These are phyloP conservation scores for Calephelis virginiensis DNA, from an alignment of 1,140 invertebrate species.

Conservation along the genomic window DNA sequence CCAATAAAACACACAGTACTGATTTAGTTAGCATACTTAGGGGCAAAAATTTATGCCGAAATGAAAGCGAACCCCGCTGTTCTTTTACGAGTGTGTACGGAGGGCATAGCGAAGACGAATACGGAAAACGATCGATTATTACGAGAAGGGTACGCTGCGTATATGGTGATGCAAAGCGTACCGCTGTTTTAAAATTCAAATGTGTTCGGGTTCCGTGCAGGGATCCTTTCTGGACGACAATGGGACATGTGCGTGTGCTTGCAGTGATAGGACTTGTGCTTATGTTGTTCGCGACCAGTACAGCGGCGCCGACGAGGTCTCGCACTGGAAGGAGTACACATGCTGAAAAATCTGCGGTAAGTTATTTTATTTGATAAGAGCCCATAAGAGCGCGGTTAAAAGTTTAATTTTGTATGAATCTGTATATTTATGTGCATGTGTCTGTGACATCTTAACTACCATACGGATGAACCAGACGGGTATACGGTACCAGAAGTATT, in stretches of 20 bases:
- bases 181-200: constrained; percentile 66
- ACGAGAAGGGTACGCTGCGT: constrained; percentile 48
- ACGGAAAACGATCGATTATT: constrained; percentile 61
- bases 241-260: constrained; percentile 50
- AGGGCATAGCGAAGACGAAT: constrained; percentile 53
- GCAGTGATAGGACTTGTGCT: constrained; percentile 50
- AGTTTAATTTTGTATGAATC: too few species aligned
- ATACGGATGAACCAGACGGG: too few species aligned
- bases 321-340: constrained; percentile 45
- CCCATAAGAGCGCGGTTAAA: too few species aligned
- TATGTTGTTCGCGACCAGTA: constrained; percentile 45
- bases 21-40: constrained; percentile 65
- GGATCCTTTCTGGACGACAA: constrained; percentile 56
- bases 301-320: constrained; percentile 48
- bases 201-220: constrained; percentile 23
- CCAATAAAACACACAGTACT: constrained; percentile 56
- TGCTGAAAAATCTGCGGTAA: constrained; percentile 60
- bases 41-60: constrained; percentile 46
- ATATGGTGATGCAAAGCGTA: constrained; percentile 53
- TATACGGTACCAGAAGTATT: too few species aligned
- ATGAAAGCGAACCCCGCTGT: constrained; percentile 48
- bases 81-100: constrained; percentile 32
- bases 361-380: constrained; percentile 24
- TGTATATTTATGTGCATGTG: too few species aligned
- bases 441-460: too few species aligned